Evolutionary conservation across 2,888 invertebrate genomes (phyloP).

Genomic region (Yponomeuta plumbellus): DNA sequence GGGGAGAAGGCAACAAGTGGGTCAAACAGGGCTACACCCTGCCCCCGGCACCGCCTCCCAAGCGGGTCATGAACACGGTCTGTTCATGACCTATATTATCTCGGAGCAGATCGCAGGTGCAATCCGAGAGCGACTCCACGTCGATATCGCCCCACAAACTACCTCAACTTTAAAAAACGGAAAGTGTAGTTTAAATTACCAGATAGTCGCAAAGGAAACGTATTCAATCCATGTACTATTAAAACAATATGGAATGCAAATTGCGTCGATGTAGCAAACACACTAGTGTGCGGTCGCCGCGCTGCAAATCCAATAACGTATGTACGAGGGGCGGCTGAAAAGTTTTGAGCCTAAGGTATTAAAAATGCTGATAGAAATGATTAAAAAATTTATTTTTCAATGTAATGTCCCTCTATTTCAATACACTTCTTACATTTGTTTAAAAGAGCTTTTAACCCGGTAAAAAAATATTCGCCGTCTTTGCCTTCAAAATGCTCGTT

Average conservation of each 20-base stretch:
- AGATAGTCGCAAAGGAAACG: neutral
- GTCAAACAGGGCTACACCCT: slow-evolving; percentile 50
- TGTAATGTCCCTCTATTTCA: too few relatives aligned
- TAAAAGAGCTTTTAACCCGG: too few relatives aligned
- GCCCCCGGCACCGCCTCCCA: slow-evolving; percentile 26
- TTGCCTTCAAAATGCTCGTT: too few relatives aligned
- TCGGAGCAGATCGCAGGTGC: slow-evolving; percentile 42
- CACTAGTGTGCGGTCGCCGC: neutral
- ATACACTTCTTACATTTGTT: too few relatives aligned
- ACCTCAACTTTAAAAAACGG: neutral
- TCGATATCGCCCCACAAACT: slow-evolving; percentile 8
- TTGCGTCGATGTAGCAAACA: neutral
- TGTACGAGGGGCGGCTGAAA: too few relatives aligned
- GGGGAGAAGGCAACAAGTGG: slow-evolving; percentile 69
- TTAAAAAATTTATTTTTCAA: too few relatives aligned
- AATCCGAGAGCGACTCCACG: slow-evolving; percentile 32
- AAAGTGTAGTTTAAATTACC: neutral
- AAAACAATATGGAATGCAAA: neutral
- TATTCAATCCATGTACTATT: neutral
- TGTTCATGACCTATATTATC: slow-evolving; percentile 72
- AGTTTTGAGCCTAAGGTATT: too few relatives aligned
- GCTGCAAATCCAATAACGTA: slow-evolving; percentile 3
- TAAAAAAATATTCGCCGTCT: too few relatives aligned
- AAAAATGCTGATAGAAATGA: too few relatives aligned
- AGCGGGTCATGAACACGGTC: slow-evolving; percentile 62